These are phyloP conservation scores for Corythaeola cristata DNA, from an alignment of 2,113 vertebrate genomes.

Conservation along the genomic window DNA sequence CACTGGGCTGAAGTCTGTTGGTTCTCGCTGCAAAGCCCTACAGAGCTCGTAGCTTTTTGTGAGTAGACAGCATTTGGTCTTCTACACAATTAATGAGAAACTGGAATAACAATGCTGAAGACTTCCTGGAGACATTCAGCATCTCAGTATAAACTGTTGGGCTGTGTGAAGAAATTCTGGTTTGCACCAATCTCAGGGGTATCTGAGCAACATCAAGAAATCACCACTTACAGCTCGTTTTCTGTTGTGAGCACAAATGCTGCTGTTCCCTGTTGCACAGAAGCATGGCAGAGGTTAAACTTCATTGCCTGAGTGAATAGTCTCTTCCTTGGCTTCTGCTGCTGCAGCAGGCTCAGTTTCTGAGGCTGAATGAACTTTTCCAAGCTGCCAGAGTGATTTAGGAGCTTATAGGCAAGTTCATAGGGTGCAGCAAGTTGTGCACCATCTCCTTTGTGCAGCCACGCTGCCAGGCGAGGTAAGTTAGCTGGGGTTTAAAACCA, in stretches of 20 bases:
- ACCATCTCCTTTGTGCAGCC: not conserved
- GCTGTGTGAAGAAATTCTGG: not conserved
- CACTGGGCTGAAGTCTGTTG: not conserved
- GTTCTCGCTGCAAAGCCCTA: not conserved
- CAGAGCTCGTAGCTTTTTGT: not conserved
- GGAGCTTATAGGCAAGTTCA: constrained; percentile 1
- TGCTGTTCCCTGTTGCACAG: not conserved
- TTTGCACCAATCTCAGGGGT: not conserved
- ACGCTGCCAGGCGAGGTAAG: not conserved
- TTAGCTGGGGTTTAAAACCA: not conserved
- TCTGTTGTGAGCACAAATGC: not conserved
- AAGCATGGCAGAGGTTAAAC: not conserved
- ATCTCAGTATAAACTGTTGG: not conserved
- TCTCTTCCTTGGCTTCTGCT: not conserved
- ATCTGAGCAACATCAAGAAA: not conserved
- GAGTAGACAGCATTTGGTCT: not conserved
- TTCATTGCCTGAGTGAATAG: not conserved
- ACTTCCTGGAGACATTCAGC: not conserved
- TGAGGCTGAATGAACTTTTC: not conserved
- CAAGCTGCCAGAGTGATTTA: constrained; percentile 8
- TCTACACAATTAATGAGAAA: not conserved
- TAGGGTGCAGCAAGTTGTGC: not conserved
- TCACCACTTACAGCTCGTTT: not conserved
- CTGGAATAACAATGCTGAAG: not conserved
- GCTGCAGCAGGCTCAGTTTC: not conserved